Percentiles rank a stretch among this genome's conserved stretches.
Evolutionary conservation across 2,113 vertebrate genomes (phyloP).

Genomic region (Sula dactylatra): DNA sequence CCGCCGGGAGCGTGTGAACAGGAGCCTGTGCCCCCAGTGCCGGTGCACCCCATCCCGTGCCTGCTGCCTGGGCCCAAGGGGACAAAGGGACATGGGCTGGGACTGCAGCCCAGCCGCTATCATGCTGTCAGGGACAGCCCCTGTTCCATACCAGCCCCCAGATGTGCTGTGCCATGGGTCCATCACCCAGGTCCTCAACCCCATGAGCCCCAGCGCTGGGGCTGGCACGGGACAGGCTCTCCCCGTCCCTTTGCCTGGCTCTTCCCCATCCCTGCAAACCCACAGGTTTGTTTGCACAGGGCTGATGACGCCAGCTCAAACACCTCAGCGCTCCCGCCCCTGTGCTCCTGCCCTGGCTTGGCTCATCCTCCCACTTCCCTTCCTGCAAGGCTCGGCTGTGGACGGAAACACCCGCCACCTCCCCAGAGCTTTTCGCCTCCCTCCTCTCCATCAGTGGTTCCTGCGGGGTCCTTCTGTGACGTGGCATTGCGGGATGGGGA

Average conservation of each 20-base stretch:
- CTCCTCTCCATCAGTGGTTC: background rate
- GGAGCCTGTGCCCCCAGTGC: background rate
- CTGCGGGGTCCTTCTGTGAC: accelerated
- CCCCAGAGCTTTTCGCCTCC: background rate
- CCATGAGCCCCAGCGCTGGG: background rate
- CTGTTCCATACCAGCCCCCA: background rate
- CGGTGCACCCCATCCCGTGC: accelerated
- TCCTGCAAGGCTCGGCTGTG: background rate
- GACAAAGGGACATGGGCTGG: background rate
- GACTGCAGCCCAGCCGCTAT: accelerated
- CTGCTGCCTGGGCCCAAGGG: accelerated
- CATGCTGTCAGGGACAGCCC: accelerated
- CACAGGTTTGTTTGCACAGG: background rate
- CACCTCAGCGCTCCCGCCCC: background rate
- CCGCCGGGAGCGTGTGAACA: accelerated
- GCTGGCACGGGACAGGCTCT: accelerated
- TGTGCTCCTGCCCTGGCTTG: background rate
- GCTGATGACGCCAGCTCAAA: background rate
- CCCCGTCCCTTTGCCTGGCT: background rate
- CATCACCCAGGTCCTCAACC: accelerated
- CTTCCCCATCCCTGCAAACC: background rate
- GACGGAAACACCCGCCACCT: background rate
- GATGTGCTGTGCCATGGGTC: accelerated
- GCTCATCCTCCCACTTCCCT: background rate
- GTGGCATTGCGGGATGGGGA: accelerated